Percentiles rank a stretch among this genome's conserved stretches.
These are phyloP conservation scores for Passerculus sandwichensis DNA, from an alignment of 2,797 vertebrate species.

Conservation along the genomic window DNA sequence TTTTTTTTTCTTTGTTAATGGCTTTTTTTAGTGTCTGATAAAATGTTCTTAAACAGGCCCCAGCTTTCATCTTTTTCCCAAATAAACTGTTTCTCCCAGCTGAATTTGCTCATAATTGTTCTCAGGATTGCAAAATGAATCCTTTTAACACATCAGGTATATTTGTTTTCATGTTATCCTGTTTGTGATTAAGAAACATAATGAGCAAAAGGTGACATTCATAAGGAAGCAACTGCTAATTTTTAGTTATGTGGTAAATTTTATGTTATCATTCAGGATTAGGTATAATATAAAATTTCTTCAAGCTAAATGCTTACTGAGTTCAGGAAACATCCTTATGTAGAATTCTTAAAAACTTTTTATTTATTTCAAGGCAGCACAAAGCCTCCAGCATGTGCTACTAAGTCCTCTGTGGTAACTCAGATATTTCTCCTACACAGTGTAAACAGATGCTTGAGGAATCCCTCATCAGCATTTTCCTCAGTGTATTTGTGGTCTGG, in stretches of 20 bases:
- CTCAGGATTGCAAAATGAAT: conserved; percentile 16
- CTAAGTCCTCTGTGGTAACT: background rate
- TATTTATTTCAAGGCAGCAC: background rate
- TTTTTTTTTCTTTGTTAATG: background rate
- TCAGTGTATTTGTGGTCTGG: background rate
- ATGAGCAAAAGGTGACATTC: conserved; percentile 24
- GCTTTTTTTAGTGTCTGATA: background rate
- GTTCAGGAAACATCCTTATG: background rate
- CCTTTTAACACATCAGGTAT: conserved; percentile 24
- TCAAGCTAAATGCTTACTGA: background rate
- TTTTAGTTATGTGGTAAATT: conserved; percentile 14
- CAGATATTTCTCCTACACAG: background rate
- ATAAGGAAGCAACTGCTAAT: conserved; percentile 13
- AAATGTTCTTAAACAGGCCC: background rate
- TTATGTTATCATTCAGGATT: conserved; percentile 5
- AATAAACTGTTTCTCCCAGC: background rate
- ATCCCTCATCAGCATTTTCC: background rate
- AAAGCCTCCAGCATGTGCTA: background rate
- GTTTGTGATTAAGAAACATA: conserved; percentile 22
- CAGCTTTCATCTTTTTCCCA: conserved; percentile 31
- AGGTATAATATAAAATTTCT: background rate
- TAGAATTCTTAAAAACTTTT: background rate
- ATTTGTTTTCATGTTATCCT: conserved; percentile 28
- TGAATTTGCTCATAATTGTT: conserved; percentile 36
- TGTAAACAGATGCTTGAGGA: conserved; percentile 20